Evolutionary conservation across 2,797 vertebrate genomes (phyloP), one percentile per base, ranked within the genome.

Genomic region (Discoglossus pictus): DNA sequence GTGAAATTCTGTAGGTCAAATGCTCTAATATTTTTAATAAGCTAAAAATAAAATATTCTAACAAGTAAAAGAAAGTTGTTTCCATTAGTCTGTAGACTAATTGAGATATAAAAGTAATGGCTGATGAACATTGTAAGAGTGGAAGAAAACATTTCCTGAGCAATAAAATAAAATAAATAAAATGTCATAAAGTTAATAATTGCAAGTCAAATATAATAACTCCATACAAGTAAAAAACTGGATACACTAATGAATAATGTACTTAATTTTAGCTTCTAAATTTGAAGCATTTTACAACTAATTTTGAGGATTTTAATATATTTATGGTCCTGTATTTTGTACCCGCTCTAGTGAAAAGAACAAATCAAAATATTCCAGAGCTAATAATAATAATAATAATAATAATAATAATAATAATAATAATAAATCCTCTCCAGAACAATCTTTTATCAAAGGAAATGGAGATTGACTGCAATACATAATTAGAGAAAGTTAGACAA

Each of bases 161-260:
- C 65, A 43, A 59, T 52, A 51, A 68, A 61, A 59, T 52, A 51
- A 68, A 61, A 15, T 38, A 68, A 68, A 68, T 52, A 52, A 61
- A 20, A 35, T 68, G 55, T 61, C 39, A 68, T 68, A 44, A 61
- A 67, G 59, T 60, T 67, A 68, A 68, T 60, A 52, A 68, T 53
- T 52, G n/a, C 39, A 44, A 61, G 39, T 52, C 47, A 68, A 60
- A 60, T 44, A 47, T 52, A 47, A 53, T 68, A 60, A 61, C 39
- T 68, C 55, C 60, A 51, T 23, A 51, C 9, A 24, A 17, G 21
- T n/a, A 58, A 59, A 34, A 20, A 51, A 59, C 34, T 39, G 35
- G 60, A 67, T 3, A 46, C 47, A 34, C 65, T 51, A 68, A 68
- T 61, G 47, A 60, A 36, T 17, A 61, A 44, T 43, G 16, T 52